A percentile compares a stretch with the other conserved stretches of the same genome.
Evolutionary conservation across 30 jellyfish, hydroid and myxozoan genomes (phyloP).

Genomic region (Aurelia sp.): DNA sequence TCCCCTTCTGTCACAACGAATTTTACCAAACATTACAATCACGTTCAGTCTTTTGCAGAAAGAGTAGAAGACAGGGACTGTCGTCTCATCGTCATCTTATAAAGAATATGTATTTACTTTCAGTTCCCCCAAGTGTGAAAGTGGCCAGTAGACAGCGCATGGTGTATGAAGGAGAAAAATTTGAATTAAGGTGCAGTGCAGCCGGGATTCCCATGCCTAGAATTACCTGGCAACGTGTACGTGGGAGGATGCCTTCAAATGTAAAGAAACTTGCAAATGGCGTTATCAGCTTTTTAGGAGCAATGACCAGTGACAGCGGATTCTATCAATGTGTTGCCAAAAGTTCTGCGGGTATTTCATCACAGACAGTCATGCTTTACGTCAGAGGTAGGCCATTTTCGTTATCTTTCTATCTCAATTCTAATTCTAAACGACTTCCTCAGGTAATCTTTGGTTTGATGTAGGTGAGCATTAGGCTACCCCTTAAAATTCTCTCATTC

Average conservation of each 20-base stretch:
- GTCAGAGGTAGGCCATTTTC: not conserved
- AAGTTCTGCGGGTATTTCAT: not conserved
- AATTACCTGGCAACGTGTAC: constrained; percentile 19
- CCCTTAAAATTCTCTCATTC: too few relatives aligned
- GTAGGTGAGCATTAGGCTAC: too few relatives aligned
- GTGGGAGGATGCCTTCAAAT: constrained; percentile 4
- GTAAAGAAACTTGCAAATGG: constrained; percentile 6
- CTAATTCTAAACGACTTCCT: too few relatives aligned
- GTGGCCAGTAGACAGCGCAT: not conserved
- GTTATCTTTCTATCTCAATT: not conserved
- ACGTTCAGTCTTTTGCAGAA: too few relatives aligned
- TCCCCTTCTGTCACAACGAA: too few relatives aligned
- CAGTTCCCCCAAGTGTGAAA: constrained; percentile 8
- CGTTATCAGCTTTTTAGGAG: not conserved
- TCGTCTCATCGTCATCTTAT: too few relatives aligned
- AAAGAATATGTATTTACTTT: too few relatives aligned
- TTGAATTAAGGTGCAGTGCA: constrained; percentile 15
- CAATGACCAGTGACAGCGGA: constrained; percentile 8
- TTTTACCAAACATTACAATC: too few relatives aligned
- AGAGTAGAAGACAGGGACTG: too few relatives aligned
- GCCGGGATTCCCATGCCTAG: constrained; percentile 29
- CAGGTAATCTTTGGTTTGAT: too few relatives aligned
- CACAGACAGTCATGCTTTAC: not conserved
- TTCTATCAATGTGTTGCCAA: constrained; percentile 23
- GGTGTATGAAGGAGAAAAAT: not conserved